These are phyloP conservation scores for Himantopus leucocephalus DNA, from an alignment of 2,113 vertebrate species.

Conservation along the genomic window DNA sequence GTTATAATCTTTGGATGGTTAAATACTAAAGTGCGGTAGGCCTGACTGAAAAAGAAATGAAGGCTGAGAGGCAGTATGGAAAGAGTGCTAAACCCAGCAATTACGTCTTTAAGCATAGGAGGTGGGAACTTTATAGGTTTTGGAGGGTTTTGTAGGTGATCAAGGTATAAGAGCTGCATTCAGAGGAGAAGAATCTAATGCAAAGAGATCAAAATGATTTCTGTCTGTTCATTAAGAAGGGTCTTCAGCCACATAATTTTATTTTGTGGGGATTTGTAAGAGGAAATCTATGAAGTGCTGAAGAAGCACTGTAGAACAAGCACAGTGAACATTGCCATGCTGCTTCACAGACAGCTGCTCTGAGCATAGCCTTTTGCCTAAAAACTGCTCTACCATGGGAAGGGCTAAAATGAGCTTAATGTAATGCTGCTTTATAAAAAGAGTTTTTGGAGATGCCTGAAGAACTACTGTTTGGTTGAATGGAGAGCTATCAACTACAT, in stretches of 20 bases:
- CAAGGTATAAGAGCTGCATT: neutral
- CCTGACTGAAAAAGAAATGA: neutral
- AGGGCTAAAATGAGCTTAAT: neutral
- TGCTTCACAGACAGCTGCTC: neutral
- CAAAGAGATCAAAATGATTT: neutral
- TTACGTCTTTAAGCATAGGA: neutral
- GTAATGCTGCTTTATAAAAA: neutral
- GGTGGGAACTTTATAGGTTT: neutral
- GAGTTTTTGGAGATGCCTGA: neutral
- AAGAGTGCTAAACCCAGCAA: neutral
- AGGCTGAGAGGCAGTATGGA: neutral
- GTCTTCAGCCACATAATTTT: neutral
- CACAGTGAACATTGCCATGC: rapidly evolving
- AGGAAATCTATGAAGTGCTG: neutral
- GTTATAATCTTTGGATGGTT: neutral
- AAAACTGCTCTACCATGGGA: neutral
- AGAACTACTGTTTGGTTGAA: neutral
- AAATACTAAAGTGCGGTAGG: neutral
- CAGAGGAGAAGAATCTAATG: neutral
- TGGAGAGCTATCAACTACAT: rapidly evolving
- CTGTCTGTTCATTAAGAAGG: neutral
- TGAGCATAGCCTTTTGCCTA: neutral
- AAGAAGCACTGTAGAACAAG: neutral
- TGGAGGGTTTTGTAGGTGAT: neutral
- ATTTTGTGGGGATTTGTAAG: neutral